phyloP scores from a whole-genome alignment of 2,888 invertebrate species.

The Agrotis exclamationis region DNA sequence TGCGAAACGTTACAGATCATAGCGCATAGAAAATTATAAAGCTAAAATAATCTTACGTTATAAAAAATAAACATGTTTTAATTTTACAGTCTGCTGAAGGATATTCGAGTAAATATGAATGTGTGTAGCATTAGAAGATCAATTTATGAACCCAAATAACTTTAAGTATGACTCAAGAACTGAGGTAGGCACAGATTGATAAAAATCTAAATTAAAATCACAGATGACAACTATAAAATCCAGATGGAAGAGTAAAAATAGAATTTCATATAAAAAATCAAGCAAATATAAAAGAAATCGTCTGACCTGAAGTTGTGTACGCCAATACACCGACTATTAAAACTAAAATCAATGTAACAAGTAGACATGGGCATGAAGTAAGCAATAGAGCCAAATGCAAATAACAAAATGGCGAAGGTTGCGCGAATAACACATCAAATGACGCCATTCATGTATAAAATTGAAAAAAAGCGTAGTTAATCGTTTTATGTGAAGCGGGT shows the following conservation, averaged over 20 bases:
- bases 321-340: conserved; percentile 24
- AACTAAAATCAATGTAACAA: conserved; percentile 45
- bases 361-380: conserved; percentile 42
- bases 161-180: neutral
- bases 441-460: conserved; percentile 17
- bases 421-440: conserved; percentile 13
- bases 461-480: conserved; percentile 30
- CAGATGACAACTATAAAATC: neutral
- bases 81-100: neutral
- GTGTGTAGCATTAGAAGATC: neutral
- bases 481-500: neutral
- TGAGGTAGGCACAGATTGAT: neutral
- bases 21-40: conserved; percentile 7
- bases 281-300: conserved; percentile 9
- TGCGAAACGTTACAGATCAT: conserved; percentile 38
- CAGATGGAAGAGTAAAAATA: neutral
- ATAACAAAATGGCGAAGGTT: conserved; percentile 4
- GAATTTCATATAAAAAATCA: neutral
- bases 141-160: neutral
- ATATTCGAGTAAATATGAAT: neutral
- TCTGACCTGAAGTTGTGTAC: conserved; percentile 56
- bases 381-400: conserved; percentile 17
- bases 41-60: conserved; percentile 16
- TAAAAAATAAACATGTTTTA: conserved; percentile 40
- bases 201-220: neutral